Evolutionary conservation across 2,797 vertebrate genomes (phyloP).

Genomic region (Oryzias dopingdopingensis): DNA sequence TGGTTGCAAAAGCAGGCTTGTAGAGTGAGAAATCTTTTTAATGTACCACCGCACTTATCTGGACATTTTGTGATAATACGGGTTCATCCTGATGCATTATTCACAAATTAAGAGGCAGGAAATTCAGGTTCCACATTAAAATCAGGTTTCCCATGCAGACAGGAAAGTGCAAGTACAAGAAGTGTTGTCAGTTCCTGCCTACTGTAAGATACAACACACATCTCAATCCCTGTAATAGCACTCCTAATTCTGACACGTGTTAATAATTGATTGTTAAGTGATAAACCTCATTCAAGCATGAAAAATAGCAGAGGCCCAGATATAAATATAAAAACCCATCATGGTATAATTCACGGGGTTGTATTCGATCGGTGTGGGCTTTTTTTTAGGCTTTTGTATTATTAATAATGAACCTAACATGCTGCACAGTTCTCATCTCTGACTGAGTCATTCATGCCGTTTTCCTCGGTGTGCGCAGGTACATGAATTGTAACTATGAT

Average conservation of each 20-base stretch:
- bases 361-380: slow-evolving; percentile 79
- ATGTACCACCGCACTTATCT: slow-evolving; percentile 50
- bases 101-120: slow-evolving; percentile 70
- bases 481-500: slow-evolving; percentile 15
- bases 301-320: slow-evolving; percentile 70
- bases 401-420: slow-evolving; percentile 73
- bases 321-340: slow-evolving; percentile 78
- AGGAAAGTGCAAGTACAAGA: slow-evolving; percentile 62
- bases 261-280: slow-evolving; percentile 85
- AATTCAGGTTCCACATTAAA: slow-evolving; percentile 59
- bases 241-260: slow-evolving; percentile 77
- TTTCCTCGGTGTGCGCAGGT: slow-evolving; percentile 6
- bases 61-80: slow-evolving; percentile 68
- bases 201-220: slow-evolving; percentile 73
- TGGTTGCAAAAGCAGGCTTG: slow-evolving; percentile 45
- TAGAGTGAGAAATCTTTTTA: slow-evolving; percentile 55
- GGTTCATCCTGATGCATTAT: slow-evolving; percentile 67
- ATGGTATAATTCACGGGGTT: slow-evolving; percentile 80
- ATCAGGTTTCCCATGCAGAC: slow-evolving; percentile 48
- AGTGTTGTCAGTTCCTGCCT: slow-evolving; percentile 74
- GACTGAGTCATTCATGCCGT: slow-evolving; percentile 42
- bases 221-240: slow-evolving; percentile 73
- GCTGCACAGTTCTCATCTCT: slow-evolving; percentile 45
- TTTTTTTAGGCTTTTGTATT: slow-evolving; percentile 68
- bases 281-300: slow-evolving; percentile 78